These are phyloP conservation scores for Peromyscus melanophrys DNA, from an alignment of 2,797 vertebrate genomes.

Conservation along the genomic window DNA sequence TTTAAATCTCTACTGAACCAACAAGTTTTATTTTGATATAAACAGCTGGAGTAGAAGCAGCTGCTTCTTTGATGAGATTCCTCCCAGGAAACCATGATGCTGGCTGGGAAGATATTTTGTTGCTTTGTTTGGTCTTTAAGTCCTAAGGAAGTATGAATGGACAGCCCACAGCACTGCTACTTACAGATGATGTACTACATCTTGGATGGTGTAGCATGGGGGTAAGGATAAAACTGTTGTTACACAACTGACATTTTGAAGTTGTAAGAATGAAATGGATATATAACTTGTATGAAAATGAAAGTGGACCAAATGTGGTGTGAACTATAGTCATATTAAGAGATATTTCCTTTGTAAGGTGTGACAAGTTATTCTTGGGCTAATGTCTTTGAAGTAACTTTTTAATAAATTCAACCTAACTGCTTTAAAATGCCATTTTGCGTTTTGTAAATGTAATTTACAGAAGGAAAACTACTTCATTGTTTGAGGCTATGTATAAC, in stretches of 20 bases:
- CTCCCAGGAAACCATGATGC: neutral
- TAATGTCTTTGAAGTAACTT: slow-evolving; percentile 39
- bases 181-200: neutral
- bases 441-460: slow-evolving; percentile 29
- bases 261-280: slow-evolving; percentile 37
- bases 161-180: neutral
- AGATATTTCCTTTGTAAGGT: neutral
- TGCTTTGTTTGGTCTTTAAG: slow-evolving; percentile 18
- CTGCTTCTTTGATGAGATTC: neutral
- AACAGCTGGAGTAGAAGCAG: neutral
- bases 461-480: neutral
- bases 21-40: neutral
- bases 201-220: neutral
- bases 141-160: neutral
- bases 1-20: neutral
- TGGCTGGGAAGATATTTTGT: neutral
- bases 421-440: slow-evolving; percentile 1
- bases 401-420: neutral
- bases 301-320: neutral
- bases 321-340: neutral
- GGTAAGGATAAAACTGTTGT: neutral
- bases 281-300: slow-evolving; percentile 25
- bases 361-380: neutral
- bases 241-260: neutral
- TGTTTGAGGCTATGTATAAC: neutral